phyloP scores from a whole-genome alignment of 1,140 invertebrate genomes.

The Temnothorax nylanderi region DNA sequence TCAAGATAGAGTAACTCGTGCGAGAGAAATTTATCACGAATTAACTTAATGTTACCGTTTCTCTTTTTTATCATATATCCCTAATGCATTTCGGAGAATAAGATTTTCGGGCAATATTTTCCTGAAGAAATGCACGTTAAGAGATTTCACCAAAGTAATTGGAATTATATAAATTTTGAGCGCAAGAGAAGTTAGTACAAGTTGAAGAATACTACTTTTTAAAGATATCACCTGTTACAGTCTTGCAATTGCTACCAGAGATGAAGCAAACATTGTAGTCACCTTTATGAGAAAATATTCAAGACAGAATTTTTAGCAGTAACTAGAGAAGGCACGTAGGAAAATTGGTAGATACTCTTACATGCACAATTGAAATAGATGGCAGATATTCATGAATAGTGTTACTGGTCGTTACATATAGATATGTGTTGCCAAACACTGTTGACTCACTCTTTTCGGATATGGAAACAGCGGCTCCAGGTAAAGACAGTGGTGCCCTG shows the following conservation, averaged over 20 bases:
- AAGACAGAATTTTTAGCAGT: constrained; percentile 18
- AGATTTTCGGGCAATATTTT: constrained; percentile 12
- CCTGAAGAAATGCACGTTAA: constrained; percentile 22
- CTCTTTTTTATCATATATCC: constrained; percentile 11
- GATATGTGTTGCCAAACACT: constrained; percentile 25
- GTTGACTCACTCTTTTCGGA: constrained; percentile 82
- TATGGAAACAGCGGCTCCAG: constrained; percentile 67
- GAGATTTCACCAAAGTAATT: constrained; percentile 1
- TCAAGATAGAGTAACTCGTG: constrained; percentile 58
- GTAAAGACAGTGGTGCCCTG: constrained; percentile 77
- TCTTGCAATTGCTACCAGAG: constrained; percentile 59
- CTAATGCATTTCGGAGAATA: constrained; percentile 26
- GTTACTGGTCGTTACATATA: constrained; percentile 25
- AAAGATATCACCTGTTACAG: constrained; percentile 45
- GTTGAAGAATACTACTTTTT: constrained; percentile 39
- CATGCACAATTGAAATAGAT: constrained; percentile 42
- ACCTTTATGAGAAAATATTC: constrained; percentile 48
- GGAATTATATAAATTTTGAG: constrained; percentile 5
- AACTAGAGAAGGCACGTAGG: constrained; percentile 50
- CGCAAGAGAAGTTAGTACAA: constrained; percentile 14
- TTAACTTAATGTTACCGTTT: constrained; percentile 42
- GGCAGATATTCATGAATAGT: not conserved
- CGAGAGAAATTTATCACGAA: not conserved
- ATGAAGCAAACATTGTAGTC: constrained; percentile 53
- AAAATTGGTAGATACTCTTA: constrained; percentile 9